Percentiles rank a stretch among this genome's conserved stretches.
Evolutionary conservation across 2,113 vertebrate species (phyloP).

Genomic region (Rhabdornis inornatus): DNA sequence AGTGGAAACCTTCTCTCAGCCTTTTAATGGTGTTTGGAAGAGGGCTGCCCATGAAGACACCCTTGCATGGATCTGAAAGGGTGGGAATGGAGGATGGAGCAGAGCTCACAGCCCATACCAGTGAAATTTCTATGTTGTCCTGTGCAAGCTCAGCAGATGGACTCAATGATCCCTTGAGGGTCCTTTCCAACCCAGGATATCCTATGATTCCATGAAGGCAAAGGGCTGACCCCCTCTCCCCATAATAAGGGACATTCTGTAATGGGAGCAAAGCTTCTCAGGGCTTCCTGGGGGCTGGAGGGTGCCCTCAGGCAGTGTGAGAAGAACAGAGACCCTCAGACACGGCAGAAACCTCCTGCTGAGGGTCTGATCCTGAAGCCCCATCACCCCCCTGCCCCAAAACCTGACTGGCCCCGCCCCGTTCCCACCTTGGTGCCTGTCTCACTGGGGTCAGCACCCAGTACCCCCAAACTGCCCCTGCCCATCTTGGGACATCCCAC

Average conservation of each 20-base stretch:
- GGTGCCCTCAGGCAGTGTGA: neutral
- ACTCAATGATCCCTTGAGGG: neutral
- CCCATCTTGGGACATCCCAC: neutral
- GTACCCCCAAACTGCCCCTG: neutral
- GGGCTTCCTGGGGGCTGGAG: rapidly evolving
- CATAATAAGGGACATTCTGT: neutral
- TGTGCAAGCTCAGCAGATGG: neutral
- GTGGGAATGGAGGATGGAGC: neutral
- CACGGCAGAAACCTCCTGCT: neutral
- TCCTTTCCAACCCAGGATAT: neutral
- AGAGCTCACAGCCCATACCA: neutral
- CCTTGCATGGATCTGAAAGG: rapidly evolving
- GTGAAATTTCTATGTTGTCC: neutral
- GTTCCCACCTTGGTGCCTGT: neutral
- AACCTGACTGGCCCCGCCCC: rapidly evolving
- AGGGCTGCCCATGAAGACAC: neutral
- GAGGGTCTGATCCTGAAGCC: neutral
- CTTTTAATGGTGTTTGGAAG: neutral
- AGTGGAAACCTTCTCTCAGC: neutral
- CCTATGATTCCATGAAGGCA: neutral
- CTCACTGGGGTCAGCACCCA: neutral
- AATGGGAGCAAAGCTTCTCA: neutral
- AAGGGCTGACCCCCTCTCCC: neutral
- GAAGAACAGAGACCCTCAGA: neutral
- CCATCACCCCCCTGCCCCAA: neutral